Evolutionary conservation across 1,140 invertebrate genomes (phyloP).

Genomic region (Calliphora vicina): DNA sequence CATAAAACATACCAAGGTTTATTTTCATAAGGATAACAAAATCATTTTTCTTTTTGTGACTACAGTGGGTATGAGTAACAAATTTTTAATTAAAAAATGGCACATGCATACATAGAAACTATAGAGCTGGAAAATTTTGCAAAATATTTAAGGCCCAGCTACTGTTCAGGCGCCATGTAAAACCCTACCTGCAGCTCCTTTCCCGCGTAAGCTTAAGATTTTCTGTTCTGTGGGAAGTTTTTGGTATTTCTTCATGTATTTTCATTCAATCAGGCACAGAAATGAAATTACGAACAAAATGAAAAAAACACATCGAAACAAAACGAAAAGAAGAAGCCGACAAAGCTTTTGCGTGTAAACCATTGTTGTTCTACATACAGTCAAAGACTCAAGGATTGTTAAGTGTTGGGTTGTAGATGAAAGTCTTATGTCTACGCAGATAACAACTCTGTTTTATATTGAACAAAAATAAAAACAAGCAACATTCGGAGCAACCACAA

Average conservation of each 20-base stretch:
- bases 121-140: too few relatives aligned
- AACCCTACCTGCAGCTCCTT: neutral
- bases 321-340: constrained; percentile 5
- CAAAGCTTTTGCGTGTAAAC: constrained; percentile 30
- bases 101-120: too few relatives aligned
- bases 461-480: neutral
- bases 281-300: constrained; percentile 12
- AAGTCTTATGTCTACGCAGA: constrained; percentile 28
- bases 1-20: too few relatives aligned
- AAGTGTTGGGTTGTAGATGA: constrained; percentile 18
- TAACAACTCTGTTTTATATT: constrained; percentile 37
- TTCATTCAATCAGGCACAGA: constrained; percentile 25
- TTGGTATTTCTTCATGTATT: neutral
- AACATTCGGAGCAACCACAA: neutral
- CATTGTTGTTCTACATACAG: constrained; percentile 26
- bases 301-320: neutral
- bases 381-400: neutral
- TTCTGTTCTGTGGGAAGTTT: neutral
- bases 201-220: neutral
- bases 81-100: too few relatives aligned
- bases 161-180: neutral
- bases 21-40: too few relatives aligned
- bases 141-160: neutral
- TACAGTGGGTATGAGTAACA: too few relatives aligned
- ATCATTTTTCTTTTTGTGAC: too few relatives aligned